Base-by-base conservation (phyloP, 2,797 vertebrate genomes). In the Coilia nasus region DNA sequence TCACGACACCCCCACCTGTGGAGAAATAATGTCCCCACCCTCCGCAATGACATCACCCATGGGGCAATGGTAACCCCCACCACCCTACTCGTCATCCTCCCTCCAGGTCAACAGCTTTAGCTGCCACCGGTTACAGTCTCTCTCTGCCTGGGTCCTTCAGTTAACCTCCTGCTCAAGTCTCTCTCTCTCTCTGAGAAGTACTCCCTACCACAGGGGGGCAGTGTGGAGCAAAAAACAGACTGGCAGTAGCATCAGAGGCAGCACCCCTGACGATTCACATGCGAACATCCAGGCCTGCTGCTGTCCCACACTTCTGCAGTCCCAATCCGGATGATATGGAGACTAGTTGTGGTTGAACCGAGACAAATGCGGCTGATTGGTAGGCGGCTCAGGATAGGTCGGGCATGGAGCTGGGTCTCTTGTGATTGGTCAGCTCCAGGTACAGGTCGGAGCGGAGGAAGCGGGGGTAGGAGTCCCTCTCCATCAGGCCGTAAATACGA, bases 381-480 rank as follows among this genome's bases (percentile, higher is more conserved):
- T 14, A 81, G n/a, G 15, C 81, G 3, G 44, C 86, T 87, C 88
- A 87, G 31, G 86, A 86, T 46, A 90, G 88, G 81, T 88, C 81
- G 21, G 86, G 80, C 0, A 82, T 23, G 15, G 87, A 81, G 54
- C 83, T 75, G 31, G 87, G 85, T 82, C 88, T 88, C 81, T 83
- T 91, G 64, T 92, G 90, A 91, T 96, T 97, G 86, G 97, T 93
- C 92, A 99, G 93, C 90, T 97, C 97, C 92, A 95, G 90, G 89
- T 98, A 99, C 92, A 99, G 96, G 93, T 95, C 96, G 87, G 98
- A 99, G 90, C 94, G 96, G 87, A 99, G 95, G 94, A 99, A 99
- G 88, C 97, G 96, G 88, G 97, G 97, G 84, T 98, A 99, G 19
- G 97, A 97, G 95, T 99, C 98, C 23, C 96, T 96, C 93, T 98